These are phyloP conservation scores for Pipistrellus kuhlii DNA, from an alignment of 2,797 vertebrate genomes.

Conservation along the genomic window DNA sequence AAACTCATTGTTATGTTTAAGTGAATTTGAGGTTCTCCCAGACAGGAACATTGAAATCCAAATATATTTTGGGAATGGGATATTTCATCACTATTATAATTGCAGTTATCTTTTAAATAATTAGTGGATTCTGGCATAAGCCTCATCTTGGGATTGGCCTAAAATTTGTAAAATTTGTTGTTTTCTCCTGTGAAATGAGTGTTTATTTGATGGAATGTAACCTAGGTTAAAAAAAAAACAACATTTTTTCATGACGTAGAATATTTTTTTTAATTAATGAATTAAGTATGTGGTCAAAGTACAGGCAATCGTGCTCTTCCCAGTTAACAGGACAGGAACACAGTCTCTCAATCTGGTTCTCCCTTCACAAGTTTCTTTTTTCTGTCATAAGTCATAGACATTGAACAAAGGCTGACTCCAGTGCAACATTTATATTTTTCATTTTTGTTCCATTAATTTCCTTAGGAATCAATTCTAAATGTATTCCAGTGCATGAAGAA, in stretches of 20 bases:
- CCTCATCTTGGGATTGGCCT: background rate
- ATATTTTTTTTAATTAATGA: background rate
- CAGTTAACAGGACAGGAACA: background rate
- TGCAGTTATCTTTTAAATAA: background rate
- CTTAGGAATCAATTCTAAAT: background rate
- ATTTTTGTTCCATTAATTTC: conserved; percentile 38
- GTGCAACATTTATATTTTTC: background rate
- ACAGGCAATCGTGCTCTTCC: background rate
- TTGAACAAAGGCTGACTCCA: conserved; percentile 12
- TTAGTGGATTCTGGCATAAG: background rate
- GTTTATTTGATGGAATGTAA: background rate
- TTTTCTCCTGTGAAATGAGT: background rate
- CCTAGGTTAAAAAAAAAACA: background rate
- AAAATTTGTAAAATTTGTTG: background rate
- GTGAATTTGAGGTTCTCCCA: background rate
- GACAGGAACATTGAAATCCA: conserved; percentile 3
- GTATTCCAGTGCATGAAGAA: background rate
- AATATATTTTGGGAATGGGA: background rate
- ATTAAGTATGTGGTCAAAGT: background rate
- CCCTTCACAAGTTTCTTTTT: background rate
- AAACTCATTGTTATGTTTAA: background rate
- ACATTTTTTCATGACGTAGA: conserved; percentile 15
- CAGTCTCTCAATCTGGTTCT: background rate
- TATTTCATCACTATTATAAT: background rate
- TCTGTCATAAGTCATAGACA: background rate